These are phyloP conservation scores for Gisinianus flammeolus DNA, from an alignment of 2,888 invertebrate genomes.

Conservation along the genomic window DNA sequence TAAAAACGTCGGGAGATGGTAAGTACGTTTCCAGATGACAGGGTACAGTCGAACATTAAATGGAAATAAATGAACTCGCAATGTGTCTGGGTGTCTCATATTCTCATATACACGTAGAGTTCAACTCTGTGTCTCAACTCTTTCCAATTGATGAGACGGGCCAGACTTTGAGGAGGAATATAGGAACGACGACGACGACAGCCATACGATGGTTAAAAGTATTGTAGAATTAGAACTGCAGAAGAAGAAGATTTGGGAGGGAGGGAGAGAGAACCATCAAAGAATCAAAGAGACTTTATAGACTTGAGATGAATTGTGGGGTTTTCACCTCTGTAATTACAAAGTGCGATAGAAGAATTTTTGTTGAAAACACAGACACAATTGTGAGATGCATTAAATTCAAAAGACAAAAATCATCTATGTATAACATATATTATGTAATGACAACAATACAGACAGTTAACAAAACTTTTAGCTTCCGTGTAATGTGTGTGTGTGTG, in stretches of 20 bases:
- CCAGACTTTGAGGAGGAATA: neutral
- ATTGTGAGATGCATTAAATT: slow-evolving; percentile 25
- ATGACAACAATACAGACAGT: neutral
- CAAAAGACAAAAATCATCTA: slow-evolving; percentile 18
- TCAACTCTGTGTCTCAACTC: neutral
- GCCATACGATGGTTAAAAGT: neutral
- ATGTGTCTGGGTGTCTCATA: neutral
- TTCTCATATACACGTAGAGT: neutral
- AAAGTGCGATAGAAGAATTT: neutral
- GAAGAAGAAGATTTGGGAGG: neutral
- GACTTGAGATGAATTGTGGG: slow-evolving; percentile 13
- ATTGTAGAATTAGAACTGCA: neutral
- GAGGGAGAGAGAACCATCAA: neutral
- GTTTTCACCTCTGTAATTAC: slow-evolving; percentile 33
- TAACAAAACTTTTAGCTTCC: neutral
- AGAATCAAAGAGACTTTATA: slow-evolving; percentile 11
- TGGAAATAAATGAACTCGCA: slow-evolving; percentile 26
- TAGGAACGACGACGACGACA: neutral
- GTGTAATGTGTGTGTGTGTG: neutral
- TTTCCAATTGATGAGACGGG: neutral
- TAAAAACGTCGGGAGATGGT: slow-evolving; percentile 16
- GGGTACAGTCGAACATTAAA: slow-evolving; percentile 27
- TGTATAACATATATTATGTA: neutral
- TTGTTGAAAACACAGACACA: neutral
- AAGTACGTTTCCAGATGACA: slow-evolving; percentile 31